Base-by-base conservation (phyloP, 1,140 invertebrate genomes). In the Drosophila lacteicornis region DNA sequence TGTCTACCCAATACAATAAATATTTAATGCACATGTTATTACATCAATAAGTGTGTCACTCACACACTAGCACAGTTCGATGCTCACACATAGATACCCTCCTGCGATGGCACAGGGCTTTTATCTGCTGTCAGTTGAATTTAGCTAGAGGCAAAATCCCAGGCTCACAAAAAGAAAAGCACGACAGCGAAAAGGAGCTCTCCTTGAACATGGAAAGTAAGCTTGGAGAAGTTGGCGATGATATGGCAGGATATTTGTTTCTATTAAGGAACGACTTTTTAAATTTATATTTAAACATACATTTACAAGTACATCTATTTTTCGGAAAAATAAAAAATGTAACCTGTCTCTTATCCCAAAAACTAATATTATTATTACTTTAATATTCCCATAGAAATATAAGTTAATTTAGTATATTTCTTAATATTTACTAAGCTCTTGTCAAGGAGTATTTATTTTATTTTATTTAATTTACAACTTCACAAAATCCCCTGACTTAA, bases 21-120 rank as follows among this genome's bases (percentile, higher is more conserved):
- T 88, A 88, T 88, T 88, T 88, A 88, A 88, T 88, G 81, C 85
- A 90, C 85, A 90, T 88, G 84, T 88, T 88, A 88, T 88, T 88
- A 88, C 84, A 88, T 88, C 84, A 88, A 88, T 88, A 88, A 88
- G 84, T 88, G 84, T 88, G 84, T 88, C 84, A 88, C 81, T 71
- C 80, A 43, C 80, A 43, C 65, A 47, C 82, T 58, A 38, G 49
- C 43, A 79, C 19, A 57, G 30, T 2, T 3, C 9, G 33, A 36
- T 36, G 33, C 9, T 36, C 33, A 60, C 22, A 53, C 17, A 59
- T 12, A 30, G 58, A 40, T 46, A 58, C 27, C 40, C 47, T 67
- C 50, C 71, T 73, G 17, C 55, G 75, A 57, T 85, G 61, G 74
- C 46, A 71, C 83, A 71, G 13, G 5, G 81, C 85, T 90, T 88